Evolutionary conservation across 1,140 invertebrate species (phyloP).

Genomic region (Pseudomyrmex sp.): DNA sequence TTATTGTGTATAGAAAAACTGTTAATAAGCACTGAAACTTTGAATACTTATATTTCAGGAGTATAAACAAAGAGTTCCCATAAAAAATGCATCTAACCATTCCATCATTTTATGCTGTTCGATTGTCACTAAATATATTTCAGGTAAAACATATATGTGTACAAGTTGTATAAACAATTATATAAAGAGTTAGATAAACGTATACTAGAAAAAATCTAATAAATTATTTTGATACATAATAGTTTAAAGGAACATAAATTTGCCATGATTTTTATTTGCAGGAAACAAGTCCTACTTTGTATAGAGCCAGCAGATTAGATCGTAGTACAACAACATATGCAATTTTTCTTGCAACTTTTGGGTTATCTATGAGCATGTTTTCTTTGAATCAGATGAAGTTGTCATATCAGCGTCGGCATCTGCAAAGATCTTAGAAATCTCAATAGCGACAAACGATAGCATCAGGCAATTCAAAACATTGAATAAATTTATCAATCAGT

Average conservation of each 20-base stretch:
- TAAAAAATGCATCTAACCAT: too few relatives aligned
- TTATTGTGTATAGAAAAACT: too few relatives aligned
- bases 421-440: slow-evolving; percentile 54
- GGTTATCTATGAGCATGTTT: slow-evolving; percentile 81
- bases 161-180: too few relatives aligned
- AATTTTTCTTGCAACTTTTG: slow-evolving; percentile 78
- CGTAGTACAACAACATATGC: slow-evolving; percentile 76
- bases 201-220: too few relatives aligned
- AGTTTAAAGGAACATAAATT: not conserved
- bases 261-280: slow-evolving; percentile 12
- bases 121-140: too few relatives aligned
- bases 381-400: slow-evolving; percentile 81
- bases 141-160: too few relatives aligned
- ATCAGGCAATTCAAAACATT: not conserved
- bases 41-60: too few relatives aligned
- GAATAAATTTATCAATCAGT: slow-evolving; percentile 7
- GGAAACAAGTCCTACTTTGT: slow-evolving; percentile 61
- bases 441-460: not conserved
- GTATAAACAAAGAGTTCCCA: too few relatives aligned
- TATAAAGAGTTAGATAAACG: too few relatives aligned
- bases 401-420: slow-evolving; percentile 67
- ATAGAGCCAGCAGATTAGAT: slow-evolving; percentile 66
- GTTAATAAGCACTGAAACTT: too few relatives aligned
- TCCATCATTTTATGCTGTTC: too few relatives aligned
- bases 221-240: not conserved